A percentile compares a stretch with the other conserved stretches of the same genome.
Conservation (phyloP, 1,140 invertebrate genomes). For the Bombus haemorrhoidalis region DNA sequence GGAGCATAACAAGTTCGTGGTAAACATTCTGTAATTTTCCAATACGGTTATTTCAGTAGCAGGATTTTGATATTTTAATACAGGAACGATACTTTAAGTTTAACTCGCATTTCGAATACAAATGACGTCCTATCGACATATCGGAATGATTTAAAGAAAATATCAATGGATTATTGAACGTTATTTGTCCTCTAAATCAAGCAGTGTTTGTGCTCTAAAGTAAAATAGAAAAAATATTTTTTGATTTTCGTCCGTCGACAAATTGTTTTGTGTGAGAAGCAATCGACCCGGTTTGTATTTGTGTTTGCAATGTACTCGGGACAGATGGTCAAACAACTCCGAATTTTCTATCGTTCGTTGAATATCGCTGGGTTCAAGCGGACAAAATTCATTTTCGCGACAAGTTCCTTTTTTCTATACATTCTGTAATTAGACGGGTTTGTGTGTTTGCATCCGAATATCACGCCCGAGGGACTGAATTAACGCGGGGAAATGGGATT, state of each 20-base stretch:
- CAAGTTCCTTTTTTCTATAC: neutral
- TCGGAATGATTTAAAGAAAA: no score
- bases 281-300: conserved; percentile 7
- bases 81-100: neutral
- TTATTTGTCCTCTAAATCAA: no score
- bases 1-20: neutral
- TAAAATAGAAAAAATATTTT: neutral
- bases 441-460: neutral
- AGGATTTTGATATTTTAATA: neutral
- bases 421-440: conserved; percentile 21
- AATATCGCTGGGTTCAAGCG: neutral
- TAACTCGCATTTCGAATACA: neutral
- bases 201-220: neutral
- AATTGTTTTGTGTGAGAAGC: neutral
- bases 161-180: no score
- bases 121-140: neutral
- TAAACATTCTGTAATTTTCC: neutral
- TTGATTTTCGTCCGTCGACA: conserved; percentile 4
- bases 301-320: neutral
- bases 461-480: conserved; percentile 19
- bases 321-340: neutral
- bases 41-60: neutral
- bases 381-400: conserved; percentile 18
- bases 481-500: conserved; percentile 14
- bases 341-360: conserved; percentile 1